Base-by-base conservation (phyloP, 2,888 invertebrate genomes). In the Caenorhabditis uteleia region DNA sequence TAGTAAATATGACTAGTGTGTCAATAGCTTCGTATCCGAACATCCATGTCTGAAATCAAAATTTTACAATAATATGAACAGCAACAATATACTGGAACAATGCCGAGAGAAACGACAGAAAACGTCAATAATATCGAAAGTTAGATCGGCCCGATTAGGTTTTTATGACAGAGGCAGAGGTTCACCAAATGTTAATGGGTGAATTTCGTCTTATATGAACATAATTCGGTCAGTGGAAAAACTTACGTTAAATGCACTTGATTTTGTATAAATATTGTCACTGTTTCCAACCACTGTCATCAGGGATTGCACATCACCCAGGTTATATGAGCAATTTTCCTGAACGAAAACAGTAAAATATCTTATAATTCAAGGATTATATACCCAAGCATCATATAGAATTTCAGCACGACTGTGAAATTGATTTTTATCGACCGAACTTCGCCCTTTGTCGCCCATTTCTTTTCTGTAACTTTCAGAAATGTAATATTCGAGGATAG, bases 11-110 rank as follows among this genome's bases (percentile, higher is more conserved):
- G 86, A 93, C 91, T 53, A 97, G 89, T 0, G 95, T 95, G 84
- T 99, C 98, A 0, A 93, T 91, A 48, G 99, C 86, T 84, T 97
- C 97, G 84, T 97, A 95, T 47, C 94, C 94, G 83, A 97, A 89
- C 49, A 99, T 88, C 97, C 97, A 98, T 55, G 91, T 91, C 91
- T 92, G 84, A 51, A 86, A 84, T 49, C 68, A 38, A 64, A 68
- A 45, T 58, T 51, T 43, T 8, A 39, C n/a, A 70, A 48, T 39
- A 14, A 21, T 46, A 34, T 46, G 12, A 34, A 34, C n/a, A 6
- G n/a, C n/a, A n/a, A n/a, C n/a, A n/a, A n/a, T n/a, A n/a, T n/a
- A n/a, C n/a, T n/a, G n/a, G n/a, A n/a, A n/a, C n/a, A n/a, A n/a
- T n/a, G n/a, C n/a, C n/a, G n/a, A n/a, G n/a, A n/a, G n/a, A n/a